Evolutionary conservation across 2,113 vertebrate species (phyloP).

Genomic region (Probosciger aterrimus): DNA sequence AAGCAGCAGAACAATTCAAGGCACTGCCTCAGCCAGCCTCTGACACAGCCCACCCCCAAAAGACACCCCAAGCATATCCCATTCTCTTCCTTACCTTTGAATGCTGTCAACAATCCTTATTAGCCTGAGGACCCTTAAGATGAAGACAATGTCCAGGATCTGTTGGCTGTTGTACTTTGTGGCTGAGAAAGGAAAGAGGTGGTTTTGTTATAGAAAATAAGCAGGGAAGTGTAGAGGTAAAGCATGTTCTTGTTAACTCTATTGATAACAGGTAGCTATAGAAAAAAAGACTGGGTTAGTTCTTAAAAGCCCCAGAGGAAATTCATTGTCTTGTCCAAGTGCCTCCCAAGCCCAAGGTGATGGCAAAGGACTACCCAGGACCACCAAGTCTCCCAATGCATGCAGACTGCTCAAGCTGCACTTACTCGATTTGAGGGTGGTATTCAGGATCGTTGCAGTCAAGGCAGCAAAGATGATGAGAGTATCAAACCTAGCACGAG

Average conservation of each 20-base stretch:
- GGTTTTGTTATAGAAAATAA: not conserved
- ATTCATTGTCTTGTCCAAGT: not conserved
- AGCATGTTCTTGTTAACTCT: not conserved
- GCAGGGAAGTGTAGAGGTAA: not conserved
- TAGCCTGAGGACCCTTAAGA: slow-evolving; percentile 86
- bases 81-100: slow-evolving; percentile 74
- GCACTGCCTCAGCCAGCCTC: not conserved
- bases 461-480: slow-evolving; percentile 88
- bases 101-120: slow-evolving; percentile 88
- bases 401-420: slow-evolving; percentile 25
- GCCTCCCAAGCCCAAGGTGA: not conserved
- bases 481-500: slow-evolving; percentile 85
- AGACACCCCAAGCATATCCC: no score
- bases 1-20: not conserved
- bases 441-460: slow-evolving; percentile 81
- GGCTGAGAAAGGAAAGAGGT: slow-evolving; percentile 57
- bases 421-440: slow-evolving; percentile 82
- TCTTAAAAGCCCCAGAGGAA: not conserved
- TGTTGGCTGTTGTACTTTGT: slow-evolving; percentile 84
- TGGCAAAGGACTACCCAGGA: not conserved
- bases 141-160: slow-evolving; percentile 91
- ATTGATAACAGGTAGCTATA: not conserved
- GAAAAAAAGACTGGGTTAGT: not conserved
- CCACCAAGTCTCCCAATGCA: slow-evolving; percentile 12
- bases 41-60: not conserved